Evolutionary conservation across 2,888 invertebrate genomes (phyloP).

Genomic region (Drosophila merina): DNA sequence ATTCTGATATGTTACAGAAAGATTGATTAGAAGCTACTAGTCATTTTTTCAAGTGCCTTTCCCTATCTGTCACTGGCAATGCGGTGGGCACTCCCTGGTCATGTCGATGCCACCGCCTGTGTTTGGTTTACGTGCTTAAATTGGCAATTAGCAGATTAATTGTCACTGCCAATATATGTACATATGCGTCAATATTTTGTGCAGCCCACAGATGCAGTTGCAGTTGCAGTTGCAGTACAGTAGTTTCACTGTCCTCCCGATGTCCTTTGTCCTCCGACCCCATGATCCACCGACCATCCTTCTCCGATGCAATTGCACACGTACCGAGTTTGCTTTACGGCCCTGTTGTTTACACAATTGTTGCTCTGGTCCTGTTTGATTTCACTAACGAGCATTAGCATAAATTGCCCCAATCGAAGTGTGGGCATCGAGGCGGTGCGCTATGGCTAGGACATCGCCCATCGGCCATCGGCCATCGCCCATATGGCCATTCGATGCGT

Average conservation of each 20-base stretch:
- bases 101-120: constrained; percentile 58
- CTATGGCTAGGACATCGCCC: constrained; percentile 11
- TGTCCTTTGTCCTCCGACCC: constrained; percentile 2
- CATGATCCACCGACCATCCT: background rate
- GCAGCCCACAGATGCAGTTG: constrained; percentile 57
- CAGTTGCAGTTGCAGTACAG: constrained; percentile 29
- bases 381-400: constrained; percentile 79
- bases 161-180: constrained; percentile 77
- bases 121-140: constrained; percentile 79
- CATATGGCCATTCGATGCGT: constrained; percentile 17
- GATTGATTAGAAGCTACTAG: background rate
- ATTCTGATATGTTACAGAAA: background rate
- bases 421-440: constrained; percentile 1
- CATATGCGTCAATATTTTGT: constrained; percentile 74
- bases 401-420: constrained; percentile 61
- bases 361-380: constrained; percentile 68
- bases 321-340: constrained; percentile 66
- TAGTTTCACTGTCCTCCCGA: background rate
- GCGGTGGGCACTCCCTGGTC: constrained; percentile 35
- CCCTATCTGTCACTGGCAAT: constrained; percentile 28
- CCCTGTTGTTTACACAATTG: constrained; percentile 75
- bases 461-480: constrained; percentile 6
- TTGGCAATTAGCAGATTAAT: constrained; percentile 79
- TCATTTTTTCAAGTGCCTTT: background rate
- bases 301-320: constrained; percentile 27